Conservation (phyloP, 2,888 invertebrate species). For the Bibio marci region DNA sequence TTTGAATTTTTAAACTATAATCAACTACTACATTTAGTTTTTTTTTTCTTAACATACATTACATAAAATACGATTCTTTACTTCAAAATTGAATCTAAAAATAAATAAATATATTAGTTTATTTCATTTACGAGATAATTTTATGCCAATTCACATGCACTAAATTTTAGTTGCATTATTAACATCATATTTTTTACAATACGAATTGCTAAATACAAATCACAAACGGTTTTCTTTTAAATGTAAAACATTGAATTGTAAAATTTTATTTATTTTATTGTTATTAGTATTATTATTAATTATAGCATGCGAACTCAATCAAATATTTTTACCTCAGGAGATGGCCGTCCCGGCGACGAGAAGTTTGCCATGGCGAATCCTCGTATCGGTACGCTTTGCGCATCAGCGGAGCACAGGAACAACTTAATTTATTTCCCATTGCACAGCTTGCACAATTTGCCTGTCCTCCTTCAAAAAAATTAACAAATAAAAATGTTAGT, state of each 20-base stretch:
- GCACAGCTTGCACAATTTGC: constrained; percentile 37
- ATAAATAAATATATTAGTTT: too few species aligned
- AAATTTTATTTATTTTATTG: constrained; percentile 1
- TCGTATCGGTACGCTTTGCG: constrained; percentile 93
- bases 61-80: too few species aligned
- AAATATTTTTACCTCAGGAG: constrained; percentile 53
- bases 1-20: too few species aligned
- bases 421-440: constrained; percentile 96
- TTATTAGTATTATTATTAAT: not conserved
- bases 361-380: constrained; percentile 90
- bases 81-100: too few species aligned
- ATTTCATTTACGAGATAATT: too few species aligned
- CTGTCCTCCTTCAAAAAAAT: constrained; percentile 22
- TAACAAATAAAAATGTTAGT: not conserved
- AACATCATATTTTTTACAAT: too few species aligned
- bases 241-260: constrained; percentile 1
- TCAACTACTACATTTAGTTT: too few species aligned
- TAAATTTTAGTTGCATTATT: too few species aligned
- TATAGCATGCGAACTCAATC: not conserved
- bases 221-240: not conserved
- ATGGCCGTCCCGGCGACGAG: constrained; percentile 68
- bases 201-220: too few species aligned
- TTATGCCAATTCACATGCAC: not conserved
- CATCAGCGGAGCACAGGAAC: constrained; percentile 91
- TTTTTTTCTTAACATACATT: too few species aligned